Evolutionary conservation across 2,797 vertebrate species (phyloP).

Genomic region (Coilia nasus): DNA sequence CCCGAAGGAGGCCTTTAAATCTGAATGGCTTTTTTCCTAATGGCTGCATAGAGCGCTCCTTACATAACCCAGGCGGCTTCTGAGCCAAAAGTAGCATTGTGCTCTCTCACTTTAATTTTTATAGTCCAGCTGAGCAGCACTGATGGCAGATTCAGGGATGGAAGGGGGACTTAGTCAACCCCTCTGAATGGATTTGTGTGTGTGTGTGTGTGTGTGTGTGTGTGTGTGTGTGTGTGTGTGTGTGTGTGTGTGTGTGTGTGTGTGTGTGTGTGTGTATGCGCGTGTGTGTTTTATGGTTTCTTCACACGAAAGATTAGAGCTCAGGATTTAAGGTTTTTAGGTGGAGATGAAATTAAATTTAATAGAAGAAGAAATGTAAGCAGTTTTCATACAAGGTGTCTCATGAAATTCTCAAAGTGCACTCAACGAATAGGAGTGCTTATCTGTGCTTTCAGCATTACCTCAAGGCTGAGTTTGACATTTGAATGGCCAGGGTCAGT

Average conservation of each 20-base stretch:
- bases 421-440: neutral
- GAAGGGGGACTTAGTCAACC: neutral
- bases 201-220: conserved; percentile 18
- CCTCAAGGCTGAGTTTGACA: neutral
- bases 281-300: too few relatives aligned
- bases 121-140: neutral
- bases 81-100: neutral
- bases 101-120: neutral
- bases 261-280: conserved; percentile 11
- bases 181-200: neutral
- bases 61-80: neutral
- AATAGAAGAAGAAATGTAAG: neutral
- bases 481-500: neutral
- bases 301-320: neutral
- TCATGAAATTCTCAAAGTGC: neutral
- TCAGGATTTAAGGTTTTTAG: neutral
- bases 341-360: neutral
- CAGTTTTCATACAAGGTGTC: neutral
- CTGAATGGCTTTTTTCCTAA: neutral
- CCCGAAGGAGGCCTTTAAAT: neutral
- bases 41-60: neutral
- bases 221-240: conserved; percentile 3
- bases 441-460: neutral
- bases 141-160: neutral
- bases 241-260: neutral